phyloP scores from a whole-genome alignment of 2,113 vertebrate species.

The Lipotes vexillifer region DNA sequence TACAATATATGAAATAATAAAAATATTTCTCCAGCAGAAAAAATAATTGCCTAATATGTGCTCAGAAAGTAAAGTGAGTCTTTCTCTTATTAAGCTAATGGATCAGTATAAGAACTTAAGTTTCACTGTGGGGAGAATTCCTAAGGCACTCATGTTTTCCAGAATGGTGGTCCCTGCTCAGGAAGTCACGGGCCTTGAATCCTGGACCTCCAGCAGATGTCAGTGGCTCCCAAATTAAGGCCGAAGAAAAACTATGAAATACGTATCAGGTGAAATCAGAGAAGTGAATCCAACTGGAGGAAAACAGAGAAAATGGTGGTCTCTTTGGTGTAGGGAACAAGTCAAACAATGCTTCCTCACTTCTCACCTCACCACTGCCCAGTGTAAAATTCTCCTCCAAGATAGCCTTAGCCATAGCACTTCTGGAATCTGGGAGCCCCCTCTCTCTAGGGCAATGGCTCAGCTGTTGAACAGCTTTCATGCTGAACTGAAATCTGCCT shows the following conservation, averaged over 20 bases:
- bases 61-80: neutral
- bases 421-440: neutral
- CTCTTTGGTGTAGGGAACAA: neutral
- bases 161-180: neutral
- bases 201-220: neutral
- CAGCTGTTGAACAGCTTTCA: neutral
- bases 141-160: neutral
- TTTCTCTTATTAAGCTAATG: neutral
- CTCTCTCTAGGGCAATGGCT: neutral
- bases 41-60: neutral
- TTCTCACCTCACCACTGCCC: neutral
- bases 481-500: neutral
- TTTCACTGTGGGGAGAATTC: neutral
- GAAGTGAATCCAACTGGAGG: neutral
- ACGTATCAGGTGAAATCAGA: neutral
- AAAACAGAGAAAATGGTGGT: neutral
- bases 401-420: neutral
- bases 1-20: neutral
- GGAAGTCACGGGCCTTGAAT: neutral
- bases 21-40: slow-evolving; percentile 23
- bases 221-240: neutral
- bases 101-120: neutral
- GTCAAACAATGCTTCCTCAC: neutral
- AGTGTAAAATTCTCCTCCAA: neutral
- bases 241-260: neutral